These are phyloP conservation scores for Callochromis pleurospilus DNA, from an alignment of 2,113 vertebrate genomes.

Conservation along the genomic window DNA sequence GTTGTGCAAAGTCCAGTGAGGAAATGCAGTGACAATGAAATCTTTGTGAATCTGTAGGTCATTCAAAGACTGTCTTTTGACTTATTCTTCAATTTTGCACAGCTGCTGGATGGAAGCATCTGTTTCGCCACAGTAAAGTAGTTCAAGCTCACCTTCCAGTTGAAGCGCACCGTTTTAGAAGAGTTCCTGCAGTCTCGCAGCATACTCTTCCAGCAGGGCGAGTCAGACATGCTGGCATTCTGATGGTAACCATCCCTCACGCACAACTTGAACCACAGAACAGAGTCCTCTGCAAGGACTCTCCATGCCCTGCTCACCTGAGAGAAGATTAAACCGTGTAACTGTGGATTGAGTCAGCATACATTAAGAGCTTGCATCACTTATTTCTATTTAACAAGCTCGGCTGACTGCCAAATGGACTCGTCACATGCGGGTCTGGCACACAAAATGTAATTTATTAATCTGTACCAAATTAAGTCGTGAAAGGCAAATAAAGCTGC, in stretches of 20 bases:
- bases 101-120: neutral
- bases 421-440: neutral
- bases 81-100: neutral
- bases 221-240: conserved; percentile 76
- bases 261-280: conserved; percentile 88
- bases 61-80: neutral
- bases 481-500: neutral
- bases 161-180: conserved; percentile 77
- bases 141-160: conserved; percentile 86
- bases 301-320: conserved; percentile 93
- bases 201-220: conserved; percentile 85
- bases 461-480: neutral
- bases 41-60: neutral
- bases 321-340: conserved; percentile 17
- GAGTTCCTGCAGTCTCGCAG: conserved; percentile 80
- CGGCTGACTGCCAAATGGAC: conserved; percentile 11
- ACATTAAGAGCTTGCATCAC: conserved; percentile 21
- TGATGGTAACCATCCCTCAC: conserved; percentile 78
- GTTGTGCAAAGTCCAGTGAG: neutral
- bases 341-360: conserved; percentile 29
- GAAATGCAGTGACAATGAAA: neutral
- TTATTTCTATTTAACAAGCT: conserved; percentile 9
- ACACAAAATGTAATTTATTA: neutral
- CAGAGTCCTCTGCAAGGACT: conserved; percentile 84
- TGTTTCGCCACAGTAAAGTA: neutral